Percentiles rank a stretch among this genome's conserved stretches.
Evolutionary conservation across 2,888 invertebrate species (phyloP).

Genomic region (Rapana venosa): DNA sequence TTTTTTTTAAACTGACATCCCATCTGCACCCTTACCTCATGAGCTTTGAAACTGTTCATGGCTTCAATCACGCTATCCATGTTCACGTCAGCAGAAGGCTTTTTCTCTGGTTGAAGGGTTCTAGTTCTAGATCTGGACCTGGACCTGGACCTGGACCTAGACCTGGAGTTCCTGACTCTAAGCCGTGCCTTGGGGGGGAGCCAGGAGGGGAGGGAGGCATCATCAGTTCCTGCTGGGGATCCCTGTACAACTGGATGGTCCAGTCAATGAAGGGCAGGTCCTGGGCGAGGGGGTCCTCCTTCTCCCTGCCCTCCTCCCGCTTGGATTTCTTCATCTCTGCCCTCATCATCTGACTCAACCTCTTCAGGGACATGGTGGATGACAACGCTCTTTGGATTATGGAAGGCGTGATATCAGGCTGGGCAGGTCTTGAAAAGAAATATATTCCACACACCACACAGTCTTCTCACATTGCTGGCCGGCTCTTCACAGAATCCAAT

Average conservation of each 20-base stretch:
- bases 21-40: background rate
- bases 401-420: background rate
- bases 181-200: background rate
- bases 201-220: background rate
- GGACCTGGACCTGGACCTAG: constrained; percentile 8
- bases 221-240: background rate
- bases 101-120: constrained; percentile 2
- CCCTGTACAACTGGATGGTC: constrained; percentile 23
- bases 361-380: constrained; percentile 2
- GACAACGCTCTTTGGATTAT: background rate
- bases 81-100: background rate
- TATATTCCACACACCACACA: background rate
- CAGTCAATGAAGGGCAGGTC: background rate
- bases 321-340: constrained; percentile 16
- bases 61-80: constrained; percentile 25
- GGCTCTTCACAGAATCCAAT: too few relatives aligned
- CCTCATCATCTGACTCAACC: constrained; percentile 25
- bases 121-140: constrained; percentile 16
- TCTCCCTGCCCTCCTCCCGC: background rate
- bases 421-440: background rate
- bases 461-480: background rate
- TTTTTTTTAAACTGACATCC: too few relatives aligned
- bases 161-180: background rate
- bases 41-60: background rate
- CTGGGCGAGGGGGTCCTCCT: background rate